These are phyloP conservation scores for Diceros bicornis DNA, from an alignment of 2,797 vertebrate species.

Conservation along the genomic window DNA sequence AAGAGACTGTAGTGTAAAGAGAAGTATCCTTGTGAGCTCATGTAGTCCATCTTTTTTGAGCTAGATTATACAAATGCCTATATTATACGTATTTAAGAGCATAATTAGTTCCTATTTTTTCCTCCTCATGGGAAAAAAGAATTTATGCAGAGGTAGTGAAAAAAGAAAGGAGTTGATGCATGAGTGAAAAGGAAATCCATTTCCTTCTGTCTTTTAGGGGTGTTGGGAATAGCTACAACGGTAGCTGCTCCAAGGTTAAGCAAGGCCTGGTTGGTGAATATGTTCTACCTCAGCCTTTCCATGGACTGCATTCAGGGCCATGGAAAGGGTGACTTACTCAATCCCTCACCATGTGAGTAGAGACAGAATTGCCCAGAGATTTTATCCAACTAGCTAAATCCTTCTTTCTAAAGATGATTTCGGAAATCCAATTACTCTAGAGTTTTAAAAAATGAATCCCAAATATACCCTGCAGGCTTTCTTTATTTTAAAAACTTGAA, in stretches of 20 bases:
- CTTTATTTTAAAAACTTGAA: conserved; percentile 47
- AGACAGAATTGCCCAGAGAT: not conserved
- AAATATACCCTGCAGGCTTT: not conserved
- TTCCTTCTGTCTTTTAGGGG: not conserved
- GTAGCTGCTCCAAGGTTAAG: not conserved
- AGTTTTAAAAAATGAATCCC: conserved; percentile 9
- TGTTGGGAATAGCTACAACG: not conserved
- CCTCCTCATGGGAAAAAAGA: not conserved
- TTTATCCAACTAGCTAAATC: conserved; percentile 11
- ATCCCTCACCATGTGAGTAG: not conserved
- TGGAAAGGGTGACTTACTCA: not conserved
- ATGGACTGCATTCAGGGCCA: not conserved
- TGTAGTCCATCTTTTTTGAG: not conserved
- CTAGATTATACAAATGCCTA: not conserved
- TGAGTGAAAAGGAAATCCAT: not conserved
- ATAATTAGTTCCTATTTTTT: conserved; percentile 5
- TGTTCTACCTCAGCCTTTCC: not conserved
- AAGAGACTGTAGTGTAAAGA: not conserved
- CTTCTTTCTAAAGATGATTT: not conserved
- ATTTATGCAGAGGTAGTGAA: not conserved
- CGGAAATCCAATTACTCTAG: not conserved
- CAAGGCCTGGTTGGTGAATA: not conserved
- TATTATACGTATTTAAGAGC: not conserved
- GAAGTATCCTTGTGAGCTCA: not conserved
- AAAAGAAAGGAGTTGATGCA: not conserved